Evolutionary conservation across 2,113 vertebrate genomes (phyloP).

Genomic region (Bos indicus): DNA sequence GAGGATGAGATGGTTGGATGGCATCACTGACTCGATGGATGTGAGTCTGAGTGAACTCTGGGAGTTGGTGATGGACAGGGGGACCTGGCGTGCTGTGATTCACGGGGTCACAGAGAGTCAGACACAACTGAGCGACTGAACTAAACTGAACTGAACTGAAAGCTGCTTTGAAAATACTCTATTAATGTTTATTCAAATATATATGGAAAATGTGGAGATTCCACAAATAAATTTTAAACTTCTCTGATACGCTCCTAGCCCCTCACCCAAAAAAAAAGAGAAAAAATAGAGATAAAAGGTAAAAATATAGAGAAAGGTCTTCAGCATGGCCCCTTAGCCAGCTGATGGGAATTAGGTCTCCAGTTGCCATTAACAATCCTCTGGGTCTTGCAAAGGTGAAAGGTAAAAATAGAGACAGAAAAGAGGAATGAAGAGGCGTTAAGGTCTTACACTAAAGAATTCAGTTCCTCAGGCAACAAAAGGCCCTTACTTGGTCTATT

Average conservation of each 20-base stretch:
- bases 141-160: background rate
- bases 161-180: background rate
- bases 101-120: too few relatives aligned
- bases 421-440: background rate
- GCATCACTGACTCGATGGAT: too few relatives aligned
- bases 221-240: background rate
- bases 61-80: too few relatives aligned
- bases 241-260: background rate
- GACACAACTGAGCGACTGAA: too few relatives aligned
- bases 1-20: too few relatives aligned
- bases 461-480: slow-evolving; percentile 12
- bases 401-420: background rate
- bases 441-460: background rate
- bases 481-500: background rate
- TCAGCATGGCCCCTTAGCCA: rapidly evolving
- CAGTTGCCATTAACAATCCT: background rate
- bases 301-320: background rate
- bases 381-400: background rate
- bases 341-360: background rate
- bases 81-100: too few relatives aligned
- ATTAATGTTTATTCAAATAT: background rate
- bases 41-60: too few relatives aligned
- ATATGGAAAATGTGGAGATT: background rate
- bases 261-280: background rate
- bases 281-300: background rate